Percentiles rank a stretch among this genome's conserved stretches.
phyloP scores from a whole-genome alignment of 2,113 vertebrate species.

The Chaenogobius annularis region DNA sequence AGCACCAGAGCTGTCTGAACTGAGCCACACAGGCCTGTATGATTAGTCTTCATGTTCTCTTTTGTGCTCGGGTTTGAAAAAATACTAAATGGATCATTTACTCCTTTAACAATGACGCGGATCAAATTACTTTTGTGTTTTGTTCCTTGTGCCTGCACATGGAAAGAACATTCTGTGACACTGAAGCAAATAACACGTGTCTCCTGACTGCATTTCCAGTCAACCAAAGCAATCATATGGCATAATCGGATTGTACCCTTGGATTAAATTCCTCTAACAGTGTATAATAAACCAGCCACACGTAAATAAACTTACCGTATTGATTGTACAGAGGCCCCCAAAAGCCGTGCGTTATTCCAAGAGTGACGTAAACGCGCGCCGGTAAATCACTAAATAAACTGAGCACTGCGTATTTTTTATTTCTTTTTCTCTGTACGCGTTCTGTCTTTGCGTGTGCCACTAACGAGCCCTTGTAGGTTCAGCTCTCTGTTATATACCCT shows the following conservation, averaged over 20 bases:
- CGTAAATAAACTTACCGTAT: constrained; percentile 53
- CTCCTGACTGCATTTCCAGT: too few relatives aligned
- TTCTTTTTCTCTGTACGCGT: neutral
- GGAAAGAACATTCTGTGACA: neutral
- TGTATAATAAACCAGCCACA: too few relatives aligned
- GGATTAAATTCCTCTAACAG: too few relatives aligned
- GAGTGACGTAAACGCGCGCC: neutral
- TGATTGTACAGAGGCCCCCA: constrained; percentile 14
- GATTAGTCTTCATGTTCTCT: too few relatives aligned
- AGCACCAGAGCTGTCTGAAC: too few relatives aligned
- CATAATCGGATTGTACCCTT: too few relatives aligned
- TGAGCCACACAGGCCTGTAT: too few relatives aligned
- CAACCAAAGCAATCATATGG: too few relatives aligned
- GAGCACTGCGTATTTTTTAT: neutral
- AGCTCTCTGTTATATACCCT: neutral
- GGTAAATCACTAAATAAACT: neutral
- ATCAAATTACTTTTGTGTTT: neutral
- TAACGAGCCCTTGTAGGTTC: neutral
- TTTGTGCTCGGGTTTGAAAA: too few relatives aligned
- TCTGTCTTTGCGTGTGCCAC: neutral
- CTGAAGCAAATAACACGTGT: too few relatives aligned
- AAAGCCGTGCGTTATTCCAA: constrained; percentile 4
- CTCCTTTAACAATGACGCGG: neutral
- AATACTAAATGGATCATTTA: too few relatives aligned
- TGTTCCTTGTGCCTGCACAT: neutral